Base-by-base conservation (phyloP, 2,113 vertebrate genomes). In the Polyodon spathula region DNA sequence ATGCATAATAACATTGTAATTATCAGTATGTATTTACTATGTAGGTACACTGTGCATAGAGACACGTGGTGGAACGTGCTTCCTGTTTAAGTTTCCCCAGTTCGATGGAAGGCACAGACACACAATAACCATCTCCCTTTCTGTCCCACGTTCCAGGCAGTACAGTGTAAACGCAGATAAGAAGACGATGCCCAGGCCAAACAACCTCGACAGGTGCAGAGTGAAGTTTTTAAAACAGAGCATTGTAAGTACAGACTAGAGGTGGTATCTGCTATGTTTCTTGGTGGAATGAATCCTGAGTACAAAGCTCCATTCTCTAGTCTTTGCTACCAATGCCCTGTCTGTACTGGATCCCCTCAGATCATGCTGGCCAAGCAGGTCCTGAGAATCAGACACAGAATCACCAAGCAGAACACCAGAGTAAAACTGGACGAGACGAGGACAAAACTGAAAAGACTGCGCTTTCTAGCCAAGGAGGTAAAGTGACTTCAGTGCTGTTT, bases 391-490 rank as follows among this genome's bases (percentile, higher is more conserved):
- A 83, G 79, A 40, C 64, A 66, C 6, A 68, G 42, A 40, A 64
- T 92, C 63, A 90, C 77, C 17, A 84, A 69, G 56, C 63, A 78
- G 27, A 89, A 80, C 0, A 10, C 85, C 59, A 89, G 80, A 64
- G 88, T 91, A 68, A 88, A 85, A 38, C 52, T 89, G 15, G 71
- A 67, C 1, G 81, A 91, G 10, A 65, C 76, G 14, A 89, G 73
- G 70, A 93, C 73, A 70, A 72, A 94, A 48, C 70, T 95, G 40
- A 73, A 73, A 61, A 93, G 84, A 65, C 71, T 97, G 17, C 76
- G 74, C 56, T 86, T 85, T 10, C 43, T 94, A 69, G 82, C 88
- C 61, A 80, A 83, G 79, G 93, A 95, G 91, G 93, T 98, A 76
- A 73, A 66, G 40, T 8, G n/a, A 67, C 54, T 54, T 14, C 6